phyloP scores from a whole-genome alignment of 2,797 vertebrate genomes.

The Dermochelys coriacea region DNA sequence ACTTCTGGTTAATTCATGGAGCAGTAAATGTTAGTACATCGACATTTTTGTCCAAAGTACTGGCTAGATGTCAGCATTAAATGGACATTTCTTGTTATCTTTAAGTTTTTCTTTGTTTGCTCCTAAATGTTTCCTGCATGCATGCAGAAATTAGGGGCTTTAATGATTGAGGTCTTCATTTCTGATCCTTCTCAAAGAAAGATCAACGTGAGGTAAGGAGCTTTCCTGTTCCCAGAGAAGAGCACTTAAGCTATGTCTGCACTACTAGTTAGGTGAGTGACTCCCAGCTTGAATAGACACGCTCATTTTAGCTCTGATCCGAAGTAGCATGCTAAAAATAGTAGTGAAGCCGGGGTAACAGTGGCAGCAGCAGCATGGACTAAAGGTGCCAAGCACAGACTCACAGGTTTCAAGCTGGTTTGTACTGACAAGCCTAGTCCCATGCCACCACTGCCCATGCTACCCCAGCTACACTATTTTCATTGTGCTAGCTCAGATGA shows the following conservation, averaged over 20 bases:
- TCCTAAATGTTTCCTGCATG: background rate
- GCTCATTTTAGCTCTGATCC: background rate
- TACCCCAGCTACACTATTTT: background rate
- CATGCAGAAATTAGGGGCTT: background rate
- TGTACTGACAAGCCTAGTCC: no score
- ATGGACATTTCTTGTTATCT: background rate
- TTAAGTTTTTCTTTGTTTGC: background rate
- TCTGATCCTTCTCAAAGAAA: background rate
- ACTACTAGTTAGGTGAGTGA: background rate
- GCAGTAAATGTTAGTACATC: background rate
- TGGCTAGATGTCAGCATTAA: background rate
- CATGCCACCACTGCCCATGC: no score
- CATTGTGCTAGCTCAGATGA: background rate
- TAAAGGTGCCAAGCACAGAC: no score
- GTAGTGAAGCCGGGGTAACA: no score
- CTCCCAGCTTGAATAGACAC: background rate
- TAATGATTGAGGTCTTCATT: background rate
- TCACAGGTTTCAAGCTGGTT: no score
- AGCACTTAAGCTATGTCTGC: background rate
- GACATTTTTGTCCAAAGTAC: background rate
- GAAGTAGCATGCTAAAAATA: no score
- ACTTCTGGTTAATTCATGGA: background rate
- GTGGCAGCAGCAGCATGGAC: no score
- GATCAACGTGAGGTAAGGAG: background rate
- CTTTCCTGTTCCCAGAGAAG: background rate